These are phyloP conservation scores for Pleuronectes platessa DNA, from an alignment of 2,113 vertebrate species.

Conservation along the genomic window DNA sequence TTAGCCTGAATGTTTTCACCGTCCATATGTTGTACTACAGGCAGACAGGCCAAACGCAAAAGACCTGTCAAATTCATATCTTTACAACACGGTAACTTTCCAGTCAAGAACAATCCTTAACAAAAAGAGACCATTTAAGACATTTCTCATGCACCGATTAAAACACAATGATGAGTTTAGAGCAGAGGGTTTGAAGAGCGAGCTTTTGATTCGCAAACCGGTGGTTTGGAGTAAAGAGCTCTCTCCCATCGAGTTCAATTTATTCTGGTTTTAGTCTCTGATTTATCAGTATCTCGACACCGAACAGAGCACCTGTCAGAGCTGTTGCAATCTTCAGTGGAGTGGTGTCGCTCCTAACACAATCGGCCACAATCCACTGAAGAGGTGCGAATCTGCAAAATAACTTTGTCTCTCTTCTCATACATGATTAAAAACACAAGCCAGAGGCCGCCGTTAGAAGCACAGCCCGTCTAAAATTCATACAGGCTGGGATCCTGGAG, in stretches of 20 bases:
- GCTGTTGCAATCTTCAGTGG: conserved; percentile 52
- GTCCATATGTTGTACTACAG: too few species aligned
- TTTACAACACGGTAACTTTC: conserved; percentile 22
- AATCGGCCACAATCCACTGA: conserved; percentile 59
- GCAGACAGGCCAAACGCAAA: conserved; percentile 20
- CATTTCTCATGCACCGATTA: conserved; percentile 52
- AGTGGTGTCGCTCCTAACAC: conserved; percentile 66
- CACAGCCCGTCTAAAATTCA: conserved; percentile 20
- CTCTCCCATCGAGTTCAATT: conserved; percentile 61
- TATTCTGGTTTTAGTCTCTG: conserved; percentile 57
- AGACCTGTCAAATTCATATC: conserved; percentile 20
- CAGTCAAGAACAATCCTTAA: conserved; percentile 42
- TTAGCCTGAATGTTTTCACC: too few species aligned
- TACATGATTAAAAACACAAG: conserved; percentile 46
- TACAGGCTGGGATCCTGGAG: conserved; percentile 9
- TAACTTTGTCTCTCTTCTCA: conserved; percentile 31
- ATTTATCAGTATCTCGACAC: conserved; percentile 61
- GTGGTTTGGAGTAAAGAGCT: conserved; percentile 63
- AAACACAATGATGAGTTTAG: conserved; percentile 57
- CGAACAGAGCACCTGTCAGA: conserved; percentile 60
- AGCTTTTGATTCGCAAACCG: conserved; percentile 64
- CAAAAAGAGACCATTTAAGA: conserved; percentile 41
- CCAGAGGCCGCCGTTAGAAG: conserved; percentile 4
- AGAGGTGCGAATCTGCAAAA: conserved; percentile 49
- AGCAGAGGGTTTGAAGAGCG: conserved; percentile 44